Conservation (phyloP, 2,888 invertebrate genomes). For the Melieria crassipennis region DNA sequence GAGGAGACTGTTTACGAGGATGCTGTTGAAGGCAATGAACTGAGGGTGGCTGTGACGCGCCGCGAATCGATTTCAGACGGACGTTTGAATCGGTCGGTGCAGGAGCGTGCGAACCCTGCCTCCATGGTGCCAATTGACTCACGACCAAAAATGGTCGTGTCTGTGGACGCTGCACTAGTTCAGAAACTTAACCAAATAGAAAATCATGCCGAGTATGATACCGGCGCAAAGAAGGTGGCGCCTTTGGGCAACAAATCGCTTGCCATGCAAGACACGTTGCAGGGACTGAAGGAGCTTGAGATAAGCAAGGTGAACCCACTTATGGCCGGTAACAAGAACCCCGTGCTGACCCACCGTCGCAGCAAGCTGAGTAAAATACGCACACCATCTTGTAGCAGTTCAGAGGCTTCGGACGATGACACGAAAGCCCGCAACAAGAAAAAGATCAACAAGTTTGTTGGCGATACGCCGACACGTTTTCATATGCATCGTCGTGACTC, state of each 20-base stretch:
- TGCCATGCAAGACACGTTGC: slow-evolving; percentile 44
- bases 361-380: slow-evolving; percentile 77
- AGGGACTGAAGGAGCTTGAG: slow-evolving; percentile 60
- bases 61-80: slow-evolving; percentile 85
- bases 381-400: slow-evolving; percentile 92
- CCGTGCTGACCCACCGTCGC: slow-evolving; percentile 68
- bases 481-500: slow-evolving; percentile 77
- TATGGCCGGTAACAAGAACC: slow-evolving; percentile 58
- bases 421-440: slow-evolving; percentile 82
- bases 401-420: slow-evolving; percentile 91
- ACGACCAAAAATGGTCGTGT: slow-evolving; percentile 68
- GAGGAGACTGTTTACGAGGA: slow-evolving; percentile 77
- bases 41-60: slow-evolving; percentile 69
- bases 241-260: slow-evolving; percentile 43
- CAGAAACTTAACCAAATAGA: slow-evolving; percentile 58
- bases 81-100: slow-evolving; percentile 76
- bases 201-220: slow-evolving; percentile 41
- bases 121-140: slow-evolving; percentile 68
- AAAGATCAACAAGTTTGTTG: slow-evolving; percentile 76
- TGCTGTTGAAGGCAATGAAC: slow-evolving; percentile 69
- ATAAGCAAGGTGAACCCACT: slow-evolving; percentile 60
- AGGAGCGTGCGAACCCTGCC: slow-evolving; percentile 65
- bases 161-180: slow-evolving; percentile 55
- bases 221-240: slow-evolving; percentile 38
- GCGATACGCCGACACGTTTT: slow-evolving; percentile 71